Evolutionary conservation across 1,140 invertebrate species (phyloP), one percentile per base, ranked within the genome.

Genomic region (Lepidurus arcticus): DNA sequence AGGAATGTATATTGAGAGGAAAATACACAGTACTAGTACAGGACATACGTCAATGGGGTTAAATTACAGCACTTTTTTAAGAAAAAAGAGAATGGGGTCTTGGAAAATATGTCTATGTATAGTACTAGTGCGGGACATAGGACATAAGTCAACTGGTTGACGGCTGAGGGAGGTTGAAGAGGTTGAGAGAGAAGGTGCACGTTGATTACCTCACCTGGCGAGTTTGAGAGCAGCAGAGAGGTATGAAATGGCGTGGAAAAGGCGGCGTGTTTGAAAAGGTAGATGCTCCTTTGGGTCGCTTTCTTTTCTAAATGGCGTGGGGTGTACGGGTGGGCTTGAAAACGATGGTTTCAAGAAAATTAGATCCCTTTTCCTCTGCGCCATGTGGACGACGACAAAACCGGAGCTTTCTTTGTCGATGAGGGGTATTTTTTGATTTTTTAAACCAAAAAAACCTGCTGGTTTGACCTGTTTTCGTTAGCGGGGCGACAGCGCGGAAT

Each of bases 161-260:
- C 53, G 21, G 53, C 16, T 21, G 6, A 21, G 13, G n/a, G 6
- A 65, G 53, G 16, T 65, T 65, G 53, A 7, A 21, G 53, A 7
- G 53, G 53, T 13, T n/a, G 53, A 4, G 9, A 21, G 53, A 16
- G 53, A 21, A 16, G 53, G 53, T 65, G 53, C 53, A 65, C 16
- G 53, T 65, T 65, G 53, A 65, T 65, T 65, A 65, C 21, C 53
- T 65, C 53, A 65, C 53, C 53, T 65, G 53, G 53, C 53, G 53
- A 65, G n/a, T 21, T 65, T 65, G 13, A 21, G 34, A 34, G 34
- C 34, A 34, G 34, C 34, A 34, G 34, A 34, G 34, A 34, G 34
- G 34, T 34, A 34, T 34, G 34, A 7, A 65, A 65, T 65, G 21
- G 53, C 53, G 53, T 65, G 53, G 53, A 65, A 65, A 65, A 16